Base-by-base conservation (phyloP, 2,797 vertebrate genomes). In the Manis pentadactyla region DNA sequence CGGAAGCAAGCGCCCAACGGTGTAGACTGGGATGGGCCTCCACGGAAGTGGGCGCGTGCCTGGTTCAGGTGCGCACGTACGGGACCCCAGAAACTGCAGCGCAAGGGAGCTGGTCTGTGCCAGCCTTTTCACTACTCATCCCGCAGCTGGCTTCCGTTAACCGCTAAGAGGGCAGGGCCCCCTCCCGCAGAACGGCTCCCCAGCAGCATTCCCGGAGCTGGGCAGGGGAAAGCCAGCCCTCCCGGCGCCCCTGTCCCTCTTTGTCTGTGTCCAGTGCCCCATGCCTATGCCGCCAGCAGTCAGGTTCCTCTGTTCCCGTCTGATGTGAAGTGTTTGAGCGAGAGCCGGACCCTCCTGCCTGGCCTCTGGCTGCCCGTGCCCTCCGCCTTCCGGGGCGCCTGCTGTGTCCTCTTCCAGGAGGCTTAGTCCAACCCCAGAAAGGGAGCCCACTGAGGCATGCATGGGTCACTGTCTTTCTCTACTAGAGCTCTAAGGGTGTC, bases 401-500 rank as follows among this genome's bases (percentile, higher is more conserved):
- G 0, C 11, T 25, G 1, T 14, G n/a, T 49, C 31, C 42, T 74
- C 15, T 61, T n/a, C 39, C 2, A 37, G 49, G 13, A 31, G 31
- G 8, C 19, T 25, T 59, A 18, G 39, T 18, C 27, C n/a, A 37
- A 4, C 42, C 34, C 34, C 21, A 14, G 74, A 7, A 46, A 51
- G n/a, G 59, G 51, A 49, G 18, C 5, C 29, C 39, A 6, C 55
- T 17, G 8, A 46, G 46, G 10, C 46, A 46, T 46, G 46, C 46
- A 46, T 46, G 46, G 11, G 46, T 46, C 46, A 46, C 46, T 46
- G 46, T 46, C 46, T 46, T 11, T 46, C 46, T 46, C 46, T 11
- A 9, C 12, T 10, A 21, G 5, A 13, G 11, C 49, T 31, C 0
- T 0, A 9, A 29, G 9, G 9, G 9, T 1, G 7, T 15, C 17